Base-by-base conservation (phyloP, 1,140 invertebrate species). In the Pseudomyrmex concolor region DNA sequence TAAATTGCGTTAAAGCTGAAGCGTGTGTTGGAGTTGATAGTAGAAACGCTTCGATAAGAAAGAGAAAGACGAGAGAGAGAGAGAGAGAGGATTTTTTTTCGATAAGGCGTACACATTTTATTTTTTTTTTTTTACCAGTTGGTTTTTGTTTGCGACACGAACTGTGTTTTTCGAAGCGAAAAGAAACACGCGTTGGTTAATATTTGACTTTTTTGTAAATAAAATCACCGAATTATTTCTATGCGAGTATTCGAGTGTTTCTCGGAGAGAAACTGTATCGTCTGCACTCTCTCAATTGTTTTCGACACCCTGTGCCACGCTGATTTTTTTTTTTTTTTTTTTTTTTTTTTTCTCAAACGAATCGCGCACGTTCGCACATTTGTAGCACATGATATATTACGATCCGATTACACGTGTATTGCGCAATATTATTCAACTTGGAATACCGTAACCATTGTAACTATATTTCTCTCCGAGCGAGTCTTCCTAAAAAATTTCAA, bases 251-350 rank as follows among this genome's bases (percentile, higher is more conserved):
- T 66, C 62, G 73, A 43, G 5, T 45, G 54, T 22, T 57, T 25
- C 34, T 34, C 76, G 54, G 70, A 50, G 19, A n/a, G n/a, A 9
- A 55, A n/a, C 51, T 15, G n/a, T 67, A 17, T 77, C 54, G 22
- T 70, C 19, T 17, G 43, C 15, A 7, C 34, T 34, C 34, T 76
- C 17, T 55, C 73, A 50, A 70, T 80, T 80, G 54, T 80, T 80
- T 55, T 70, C 54, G 17, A 57, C 17, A 55, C 34, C 15, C 19
- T 48, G 22, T 74, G 13, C 17, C 34, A n/a, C 1, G 9, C 48
- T 17, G 10, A 50, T 22, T 51, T 25, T 59, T 72, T 77, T 25
- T 59, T 72, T 77, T 22, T 51, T 25, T 59, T 72, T 77, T 22
- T 51, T 25, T 59, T 72, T 77, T 22, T 51, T 25, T 59, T 72